Conservation (phyloP, 2,888 invertebrate genomes). For the Celastrina argiolus region DNA sequence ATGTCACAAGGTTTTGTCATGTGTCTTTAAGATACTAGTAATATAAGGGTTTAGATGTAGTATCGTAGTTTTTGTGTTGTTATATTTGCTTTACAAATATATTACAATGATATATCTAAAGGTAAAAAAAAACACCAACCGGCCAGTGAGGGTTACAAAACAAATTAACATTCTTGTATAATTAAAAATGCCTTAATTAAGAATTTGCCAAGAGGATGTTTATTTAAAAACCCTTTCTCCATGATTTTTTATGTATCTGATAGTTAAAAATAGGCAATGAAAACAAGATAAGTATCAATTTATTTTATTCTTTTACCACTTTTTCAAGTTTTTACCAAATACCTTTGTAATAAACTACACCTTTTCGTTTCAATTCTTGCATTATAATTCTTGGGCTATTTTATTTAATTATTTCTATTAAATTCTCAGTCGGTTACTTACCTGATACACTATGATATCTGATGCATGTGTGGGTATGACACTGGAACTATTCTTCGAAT, state of each 20-base stretch:
- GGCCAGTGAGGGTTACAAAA: not conserved
- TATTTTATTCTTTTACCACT: too few species aligned
- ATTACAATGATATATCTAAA: too few species aligned
- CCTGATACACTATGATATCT: too few species aligned
- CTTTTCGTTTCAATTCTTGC: too few species aligned
- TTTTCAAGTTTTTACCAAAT: not conserved
- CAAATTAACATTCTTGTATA: not conserved
- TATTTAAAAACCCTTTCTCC: not conserved
- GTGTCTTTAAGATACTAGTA: not conserved
- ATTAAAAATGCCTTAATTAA: not conserved
- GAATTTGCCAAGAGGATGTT: not conserved
- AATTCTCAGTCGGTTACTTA: too few species aligned
- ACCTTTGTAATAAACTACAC: too few species aligned
- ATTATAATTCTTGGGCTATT: too few species aligned
- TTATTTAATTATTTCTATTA: too few species aligned
- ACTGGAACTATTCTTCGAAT: too few species aligned
- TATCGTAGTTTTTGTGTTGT: not conserved
- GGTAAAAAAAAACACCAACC: not conserved
- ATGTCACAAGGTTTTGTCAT: not conserved
- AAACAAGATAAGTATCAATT: not conserved
- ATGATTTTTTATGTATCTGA: not conserved
- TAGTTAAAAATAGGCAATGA: too few species aligned
- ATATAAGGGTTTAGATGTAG: not conserved
- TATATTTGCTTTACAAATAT: not conserved
- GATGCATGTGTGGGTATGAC: too few species aligned